These are phyloP conservation scores for Acleris sparsana DNA, from an alignment of 2,888 invertebrate species.

Conservation along the genomic window DNA sequence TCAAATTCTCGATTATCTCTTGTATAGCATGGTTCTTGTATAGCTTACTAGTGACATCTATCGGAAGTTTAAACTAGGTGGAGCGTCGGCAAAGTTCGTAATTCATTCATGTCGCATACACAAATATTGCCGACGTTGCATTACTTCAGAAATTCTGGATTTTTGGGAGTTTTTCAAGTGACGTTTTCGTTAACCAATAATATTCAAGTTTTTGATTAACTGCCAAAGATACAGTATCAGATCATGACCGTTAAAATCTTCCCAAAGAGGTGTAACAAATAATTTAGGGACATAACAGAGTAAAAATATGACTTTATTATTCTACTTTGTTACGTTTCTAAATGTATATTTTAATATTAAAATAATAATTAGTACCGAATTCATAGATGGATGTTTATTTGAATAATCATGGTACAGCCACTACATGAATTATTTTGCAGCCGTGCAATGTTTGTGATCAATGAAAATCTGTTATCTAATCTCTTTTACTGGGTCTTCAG, in stretches of 20 bases:
- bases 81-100: conserved; percentile 1
- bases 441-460: too few species aligned
- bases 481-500: too few species aligned
- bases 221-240: too few species aligned
- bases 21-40: too few species aligned
- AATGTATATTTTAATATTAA: conserved; percentile 26
- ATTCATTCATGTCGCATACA: conserved; percentile 14
- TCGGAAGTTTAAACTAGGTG: neutral
- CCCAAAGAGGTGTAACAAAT: conserved; percentile 21
- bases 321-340: conserved; percentile 14
- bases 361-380: conserved; percentile 26
- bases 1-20: too few species aligned
- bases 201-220: too few species aligned
- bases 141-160: too few species aligned
- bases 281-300: conserved; percentile 22
- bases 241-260: neutral
- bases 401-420: neutral
- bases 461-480: too few species aligned
- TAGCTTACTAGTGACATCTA: conserved; percentile 4
- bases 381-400: conserved; percentile 12
- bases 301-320: neutral
- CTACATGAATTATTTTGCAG: too few species aligned
- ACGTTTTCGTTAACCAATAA: too few species aligned
- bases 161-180: too few species aligned
- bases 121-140: neutral